Evolutionary conservation across 1,140 invertebrate species (phyloP), one percentile per base, ranked within the genome.

Genomic region (Planococcus citri): DNA sequence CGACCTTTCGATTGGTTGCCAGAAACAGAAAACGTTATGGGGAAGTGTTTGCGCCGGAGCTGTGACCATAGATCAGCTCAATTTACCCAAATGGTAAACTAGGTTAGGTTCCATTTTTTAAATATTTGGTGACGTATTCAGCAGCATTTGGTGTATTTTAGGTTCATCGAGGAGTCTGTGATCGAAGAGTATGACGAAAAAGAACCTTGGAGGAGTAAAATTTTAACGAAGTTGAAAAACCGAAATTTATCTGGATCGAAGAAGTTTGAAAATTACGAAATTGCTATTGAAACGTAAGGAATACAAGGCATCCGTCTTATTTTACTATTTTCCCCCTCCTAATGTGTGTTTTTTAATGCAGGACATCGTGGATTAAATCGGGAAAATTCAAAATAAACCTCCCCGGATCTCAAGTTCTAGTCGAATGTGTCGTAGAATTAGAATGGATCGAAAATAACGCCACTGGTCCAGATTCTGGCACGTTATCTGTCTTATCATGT

Each of bases 301-400:
- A n/a, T n/a, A n/a, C n/a, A n/a, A n/a, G n/a, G 75, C 74, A 69
- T 41, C 67, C 9, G 33, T 14, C 41, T 70, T 37, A 10, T 64
- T n/a, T 41, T 21, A 21, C 22, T 68, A 17, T 57, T 20, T 20
- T 61, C 57, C 14, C n/a, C n/a, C n/a, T n/a, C n/a, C n/a, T n/a
- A n/a, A n/a, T 33, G 29, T 33, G 3, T 33, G 12, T 12, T 12
- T 12, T 33, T 12, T 3, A 33, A 33, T 6, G 12, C 70, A 83
- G 83, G 74, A 87, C 87, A 24, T 90, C 89, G 0, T 93, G 90
- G 89, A 83, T 90, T 0, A 90, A 91, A 75, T 87, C 85, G 72
- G 87, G 87, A 24, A 86, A 89, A 75, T 88, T 88, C 4, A 83
- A 87, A 74, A 85, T 84, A 72, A 83, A 84, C 76, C 80, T 88